Conservation (phyloP, 2,888 invertebrate species). For the Embidobia sp. region DNA sequence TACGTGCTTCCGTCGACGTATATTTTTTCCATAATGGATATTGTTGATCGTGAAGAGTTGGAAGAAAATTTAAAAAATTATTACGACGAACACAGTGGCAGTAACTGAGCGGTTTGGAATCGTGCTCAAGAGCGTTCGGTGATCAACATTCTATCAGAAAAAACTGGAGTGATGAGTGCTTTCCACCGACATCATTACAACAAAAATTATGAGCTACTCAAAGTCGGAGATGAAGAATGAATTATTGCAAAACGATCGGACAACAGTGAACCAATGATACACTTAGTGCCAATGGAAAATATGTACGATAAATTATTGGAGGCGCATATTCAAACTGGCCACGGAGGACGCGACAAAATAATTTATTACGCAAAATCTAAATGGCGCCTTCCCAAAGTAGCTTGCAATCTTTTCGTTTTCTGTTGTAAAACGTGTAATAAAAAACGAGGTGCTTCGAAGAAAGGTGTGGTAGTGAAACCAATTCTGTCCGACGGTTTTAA, state of each 20-base stretch:
- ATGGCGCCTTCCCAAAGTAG: constrained; percentile 43
- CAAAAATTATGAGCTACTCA: background rate
- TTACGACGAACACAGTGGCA: no score
- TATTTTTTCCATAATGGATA: no score
- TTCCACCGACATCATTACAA: no score
- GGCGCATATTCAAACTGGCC: constrained; percentile 42
- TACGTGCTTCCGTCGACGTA: no score
- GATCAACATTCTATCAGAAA: no score
- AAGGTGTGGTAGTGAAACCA: constrained; percentile 70
- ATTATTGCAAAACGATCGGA: background rate
- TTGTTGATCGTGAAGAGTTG: no score
- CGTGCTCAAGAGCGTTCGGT: no score
- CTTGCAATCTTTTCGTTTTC: constrained; percentile 39
- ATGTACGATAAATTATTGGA: constrained; percentile 39
- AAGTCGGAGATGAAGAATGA: background rate
- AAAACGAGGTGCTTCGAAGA: constrained; percentile 50
- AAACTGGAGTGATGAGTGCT: no score
- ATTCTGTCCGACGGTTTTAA: constrained; percentile 71
- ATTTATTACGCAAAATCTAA: constrained; percentile 40
- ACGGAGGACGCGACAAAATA: constrained; percentile 66
- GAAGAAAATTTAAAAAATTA: no score
- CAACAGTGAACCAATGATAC: constrained; percentile 8
- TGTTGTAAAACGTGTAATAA: constrained; percentile 55
- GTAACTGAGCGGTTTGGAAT: no score
- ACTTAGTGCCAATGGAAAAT: constrained; percentile 35